Conservation (phyloP, 2,797 vertebrate species). For the Etheostoma perlongum region DNA sequence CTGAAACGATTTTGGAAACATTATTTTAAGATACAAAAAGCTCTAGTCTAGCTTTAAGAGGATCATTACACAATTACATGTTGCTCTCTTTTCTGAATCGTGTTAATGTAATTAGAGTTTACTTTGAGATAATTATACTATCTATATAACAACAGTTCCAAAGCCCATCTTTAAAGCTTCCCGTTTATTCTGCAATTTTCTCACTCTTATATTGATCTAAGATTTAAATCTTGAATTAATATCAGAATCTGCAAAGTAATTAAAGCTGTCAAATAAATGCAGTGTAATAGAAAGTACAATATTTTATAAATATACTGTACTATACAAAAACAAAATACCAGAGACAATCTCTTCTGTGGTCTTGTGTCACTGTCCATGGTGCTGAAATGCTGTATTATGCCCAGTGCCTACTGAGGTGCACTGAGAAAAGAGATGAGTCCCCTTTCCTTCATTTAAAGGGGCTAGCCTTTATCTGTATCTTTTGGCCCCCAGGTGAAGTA, state of each 20-base stretch:
- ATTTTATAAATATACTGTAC: too few species aligned
- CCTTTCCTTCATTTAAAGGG: neutral
- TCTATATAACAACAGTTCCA: slow-evolving; percentile 5
- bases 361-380: slow-evolving; percentile 62
- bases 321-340: neutral
- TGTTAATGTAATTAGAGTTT: neutral
- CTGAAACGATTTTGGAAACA: too few species aligned
- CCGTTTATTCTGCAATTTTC: neutral
- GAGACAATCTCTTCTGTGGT: neutral
- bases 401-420: neutral
- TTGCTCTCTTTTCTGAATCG: neutral
- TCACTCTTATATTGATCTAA: neutral
- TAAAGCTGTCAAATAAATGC: neutral
- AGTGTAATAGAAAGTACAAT: too few species aligned
- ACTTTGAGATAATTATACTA: slow-evolving; percentile 4
- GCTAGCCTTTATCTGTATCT: neutral
- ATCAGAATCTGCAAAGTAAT: neutral
- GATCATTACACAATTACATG: neutral
- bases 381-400: slow-evolving; percentile 46
- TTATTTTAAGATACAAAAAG: too few species aligned
- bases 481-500: neutral
- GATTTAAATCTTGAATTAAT: neutral
- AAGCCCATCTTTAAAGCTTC: neutral
- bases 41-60: neutral
- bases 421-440: neutral